These are phyloP conservation scores for Camelus dromedarius DNA, from an alignment of 2,113 vertebrate genomes.

Conservation along the genomic window DNA sequence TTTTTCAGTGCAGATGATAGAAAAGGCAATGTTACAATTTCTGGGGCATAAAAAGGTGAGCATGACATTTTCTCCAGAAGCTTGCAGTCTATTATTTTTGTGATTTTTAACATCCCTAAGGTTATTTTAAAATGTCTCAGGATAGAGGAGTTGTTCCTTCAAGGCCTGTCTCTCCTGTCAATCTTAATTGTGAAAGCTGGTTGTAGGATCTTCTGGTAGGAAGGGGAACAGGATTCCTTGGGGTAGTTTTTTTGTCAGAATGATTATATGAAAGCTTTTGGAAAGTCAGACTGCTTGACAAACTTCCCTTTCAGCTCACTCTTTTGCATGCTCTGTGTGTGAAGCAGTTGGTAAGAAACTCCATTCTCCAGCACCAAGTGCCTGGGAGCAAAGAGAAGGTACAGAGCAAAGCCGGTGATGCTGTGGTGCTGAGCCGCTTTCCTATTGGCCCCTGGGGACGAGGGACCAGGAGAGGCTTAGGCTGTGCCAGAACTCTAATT, in stretches of 20 bases:
- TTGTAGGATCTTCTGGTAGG: background rate
- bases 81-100: background rate
- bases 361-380: background rate
- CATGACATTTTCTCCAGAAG: background rate
- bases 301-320: background rate
- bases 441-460: background rate
- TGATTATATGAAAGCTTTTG: background rate
- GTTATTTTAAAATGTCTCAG: constrained; percentile 18
- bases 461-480: background rate
- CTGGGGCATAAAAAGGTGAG: background rate
- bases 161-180: background rate
- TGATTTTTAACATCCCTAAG: background rate
- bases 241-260: background rate
- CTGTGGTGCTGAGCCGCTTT: background rate
- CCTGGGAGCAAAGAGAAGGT: background rate
- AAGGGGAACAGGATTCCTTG: constrained; percentile 25
- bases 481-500: background rate
- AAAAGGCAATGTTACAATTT: background rate
- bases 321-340: background rate
- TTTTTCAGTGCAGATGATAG: background rate
- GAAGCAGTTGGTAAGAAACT: background rate
- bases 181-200: background rate
- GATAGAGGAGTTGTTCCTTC: background rate
- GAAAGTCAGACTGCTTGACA: background rate
- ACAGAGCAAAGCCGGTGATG: background rate